phyloP scores from a whole-genome alignment of 2,888 invertebrate species.

The Caenorhabditis sinica region DNA sequence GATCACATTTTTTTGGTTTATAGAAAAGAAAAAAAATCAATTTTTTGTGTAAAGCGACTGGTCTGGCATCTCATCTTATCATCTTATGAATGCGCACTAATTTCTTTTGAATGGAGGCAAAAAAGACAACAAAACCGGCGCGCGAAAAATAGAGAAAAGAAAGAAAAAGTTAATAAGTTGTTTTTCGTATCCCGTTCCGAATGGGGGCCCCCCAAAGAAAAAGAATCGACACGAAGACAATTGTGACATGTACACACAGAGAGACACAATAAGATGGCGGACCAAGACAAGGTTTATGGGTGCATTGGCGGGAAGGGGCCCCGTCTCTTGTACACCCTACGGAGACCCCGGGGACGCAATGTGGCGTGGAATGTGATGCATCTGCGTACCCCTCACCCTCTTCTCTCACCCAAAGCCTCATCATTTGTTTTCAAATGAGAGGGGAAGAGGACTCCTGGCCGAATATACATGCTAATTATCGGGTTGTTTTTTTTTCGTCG shows the following conservation, averaged over 20 bases:
- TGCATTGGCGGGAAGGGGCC: slow-evolving; percentile 39
- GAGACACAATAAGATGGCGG: slow-evolving; percentile 41
- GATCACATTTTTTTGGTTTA: not conserved
- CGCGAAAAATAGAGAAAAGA: not conserved
- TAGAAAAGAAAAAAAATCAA: no score
- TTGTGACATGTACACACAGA: not conserved
- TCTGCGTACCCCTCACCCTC: slow-evolving; percentile 30
- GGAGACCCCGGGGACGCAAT: slow-evolving; percentile 7
- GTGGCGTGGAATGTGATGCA: slow-evolving; percentile 29
- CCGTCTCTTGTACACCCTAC: slow-evolving; percentile 5
- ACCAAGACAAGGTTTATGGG: slow-evolving; percentile 27
- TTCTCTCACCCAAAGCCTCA: not conserved
- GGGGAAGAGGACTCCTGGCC: slow-evolving; percentile 28
- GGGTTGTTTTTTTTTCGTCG: slow-evolving; percentile 3
- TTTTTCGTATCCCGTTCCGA: slow-evolving; percentile 11
- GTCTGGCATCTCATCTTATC: not conserved
- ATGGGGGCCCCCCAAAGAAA: no score
- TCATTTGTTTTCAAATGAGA: slow-evolving; percentile 41
- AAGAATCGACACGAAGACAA: no score
- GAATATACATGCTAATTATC: slow-evolving; percentile 38
- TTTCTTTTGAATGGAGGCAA: not conserved
- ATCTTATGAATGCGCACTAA: not conserved
- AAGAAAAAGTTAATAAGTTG: slow-evolving; percentile 35
- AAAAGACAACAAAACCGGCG: not conserved
- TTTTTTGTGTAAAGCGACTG: no score